Evolutionary conservation across 2,113 vertebrate species (phyloP), one percentile per base, ranked within the genome.

Genomic region (Epinephelus moara): DNA sequence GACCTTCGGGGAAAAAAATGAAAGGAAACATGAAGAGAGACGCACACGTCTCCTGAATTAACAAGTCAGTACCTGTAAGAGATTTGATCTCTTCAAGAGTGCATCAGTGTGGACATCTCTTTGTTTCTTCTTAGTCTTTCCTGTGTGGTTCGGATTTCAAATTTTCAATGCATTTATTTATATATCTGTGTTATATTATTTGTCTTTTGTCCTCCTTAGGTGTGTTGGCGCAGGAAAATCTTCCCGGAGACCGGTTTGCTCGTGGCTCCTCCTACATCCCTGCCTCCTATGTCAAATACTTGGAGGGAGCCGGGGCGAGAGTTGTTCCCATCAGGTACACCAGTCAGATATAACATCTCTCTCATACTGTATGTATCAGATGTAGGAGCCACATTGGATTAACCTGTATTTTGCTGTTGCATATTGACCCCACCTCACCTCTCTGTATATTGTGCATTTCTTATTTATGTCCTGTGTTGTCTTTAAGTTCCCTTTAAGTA

Each of bases 271-370:
- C 95, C 5, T 96, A 96, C 72, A 95, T 96, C 21, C 93, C 95
- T 2, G 96, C 95, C 17, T 96, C 94, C 4, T 96, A 96, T 61
- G 95, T 96, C 15, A 96, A 96, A 62, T 95, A 92, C 84, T 74
- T 96, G 78, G 96, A 96, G 75, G 91, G 87, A 4, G 94, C 94
- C 0, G 96, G 96, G 11, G 93, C 94, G 52, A 88, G 96, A 37
- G 96, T 96, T 2, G 94, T 95, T 2, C 96, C 96, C 9, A 88
- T 96, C 84, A 91, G 94, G 96, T 96, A 90, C 6, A 11, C 3
- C 4, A 15, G 1, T 7, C 9, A 17, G 12, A 17, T 11, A 1
- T 9, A 8, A 42, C 6, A 14, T 19, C 9, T 23, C 2, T 10
- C 23, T 19, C 18, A 15, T 14, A 45, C 42, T 45, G 9, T 11